Base-by-base conservation (phyloP, 2,888 invertebrate genomes). In the Ephialtes manifestator region DNA sequence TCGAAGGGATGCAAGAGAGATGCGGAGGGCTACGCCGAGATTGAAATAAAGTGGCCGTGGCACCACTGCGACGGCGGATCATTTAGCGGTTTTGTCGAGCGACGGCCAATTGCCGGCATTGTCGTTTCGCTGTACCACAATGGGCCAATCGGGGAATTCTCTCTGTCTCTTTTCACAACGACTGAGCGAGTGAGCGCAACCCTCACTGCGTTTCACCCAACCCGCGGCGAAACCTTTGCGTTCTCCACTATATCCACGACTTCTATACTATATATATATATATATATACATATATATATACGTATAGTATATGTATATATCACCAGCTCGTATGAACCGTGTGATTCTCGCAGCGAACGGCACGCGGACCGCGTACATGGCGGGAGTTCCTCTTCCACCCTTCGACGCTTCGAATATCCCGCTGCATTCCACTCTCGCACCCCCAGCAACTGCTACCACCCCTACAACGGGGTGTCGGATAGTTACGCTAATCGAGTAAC, bases 61-160 rank as follows among this genome's bases (percentile, higher is more conserved):
- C 92, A 92, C 90, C 93, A 91, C 90, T 91, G 91, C 91, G 92
- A 91, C 90, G 92, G 92, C 92, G 93, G 94, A 94, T 94, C 94
- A 93, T 94, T 94, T 94, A 94, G 94, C 93, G 94, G 94, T 94
- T 94, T 94, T 94, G 94, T 94, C 94, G 93, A 94, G 93, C 94
- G 93, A 93, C 93, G 93, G 93, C 93, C 94, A 94, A 94, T 94
- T 94, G 94, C 92, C 91, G 92, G 94, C 94, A 94, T 94, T 94
- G 94, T 94, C 93, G 93, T 93, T 93, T 91, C 91, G 92, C 91
- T 93, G 92, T 92, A 90, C 94, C 93, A 94, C 94, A 94, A 94
- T 94, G 93, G 93, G 93, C 94, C 94, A 94, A 94, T 94, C 94
- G 94, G 65, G 65, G 93, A 94, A 93, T 92, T 89, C 89, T 92